Base-by-base conservation (phyloP, 1,140 invertebrate genomes). In the Drosophila elegans region DNA sequence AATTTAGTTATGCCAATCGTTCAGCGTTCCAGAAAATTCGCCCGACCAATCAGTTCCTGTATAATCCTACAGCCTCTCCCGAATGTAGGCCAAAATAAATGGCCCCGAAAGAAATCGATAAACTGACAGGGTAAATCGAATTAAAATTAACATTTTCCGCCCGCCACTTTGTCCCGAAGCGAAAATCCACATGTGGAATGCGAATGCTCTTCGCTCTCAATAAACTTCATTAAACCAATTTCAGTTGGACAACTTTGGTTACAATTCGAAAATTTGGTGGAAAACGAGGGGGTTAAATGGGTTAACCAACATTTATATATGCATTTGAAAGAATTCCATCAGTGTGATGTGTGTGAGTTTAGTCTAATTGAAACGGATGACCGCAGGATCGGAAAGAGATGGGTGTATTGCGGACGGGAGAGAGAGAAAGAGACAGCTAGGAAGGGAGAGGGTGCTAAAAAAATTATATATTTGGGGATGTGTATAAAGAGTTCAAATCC, bases 281-380 rank as follows among this genome's bases (percentile, higher is more conserved):
- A 36, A 29, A 27, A 46, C 11, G 25, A 13, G 36, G 29, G 10
- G 21, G n/a, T 5, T 16, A 55, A 27, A 39, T 41, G 52, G 69
- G 69, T 73, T 73, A 73, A 72, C 69, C 69, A 60, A 41, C 36
- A 12, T 71, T 41, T 49, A 49, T 72, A 56, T 48, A 55, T 55
- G 63, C 42, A 38, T 48, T n/a, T 68, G 49, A 9, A 25, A 27
- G 21, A 34, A 49, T 52, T 45, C 32, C 39, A 71, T 64, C 16
- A 12, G 52, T 27, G 11, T 11, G 7, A 39, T 16, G 44, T 13
- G 48, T 56, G 64, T 57, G 73, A 60, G 62, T 59, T 60, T 68
- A 69, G 74, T 77, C 75, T 78, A 78, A 78, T 78, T 78, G 74
- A 78, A 78, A 78, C 41, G 41, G 56, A 71, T 51, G 56, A 77